Evolutionary conservation across 2,113 vertebrate species (phyloP).

Genomic region (Bostrychus sinensis): DNA sequence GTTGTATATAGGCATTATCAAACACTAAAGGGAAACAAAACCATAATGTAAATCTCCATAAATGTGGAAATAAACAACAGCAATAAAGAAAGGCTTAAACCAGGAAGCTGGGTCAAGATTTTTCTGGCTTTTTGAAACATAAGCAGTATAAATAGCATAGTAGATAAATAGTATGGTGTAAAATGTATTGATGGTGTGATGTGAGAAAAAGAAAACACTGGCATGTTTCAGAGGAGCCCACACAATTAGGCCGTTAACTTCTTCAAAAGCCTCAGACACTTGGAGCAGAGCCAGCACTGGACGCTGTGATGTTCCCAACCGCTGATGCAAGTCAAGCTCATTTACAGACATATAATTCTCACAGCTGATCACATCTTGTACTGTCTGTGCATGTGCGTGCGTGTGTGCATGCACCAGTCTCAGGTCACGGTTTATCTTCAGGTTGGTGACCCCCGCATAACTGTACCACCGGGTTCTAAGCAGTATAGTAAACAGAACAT

Average conservation of each 20-base stretch:
- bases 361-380: slow-evolving; percentile 16
- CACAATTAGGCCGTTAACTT: slow-evolving; percentile 17
- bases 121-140: too few species aligned
- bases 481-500: slow-evolving; percentile 2
- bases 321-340: slow-evolving; percentile 1
- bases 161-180: background rate
- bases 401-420: background rate
- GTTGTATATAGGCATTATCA: too few species aligned
- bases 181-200: background rate
- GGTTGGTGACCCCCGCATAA: background rate
- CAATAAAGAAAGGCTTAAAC: too few species aligned
- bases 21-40: too few species aligned
- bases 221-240: too few species aligned
- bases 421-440: background rate
- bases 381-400: background rate
- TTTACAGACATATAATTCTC: slow-evolving; percentile 15
- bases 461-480: slow-evolving; percentile 1
- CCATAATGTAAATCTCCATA: too few species aligned
- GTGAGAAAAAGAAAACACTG: background rate
- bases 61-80: too few species aligned
- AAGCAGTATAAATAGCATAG: too few species aligned
- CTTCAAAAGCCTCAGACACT: slow-evolving; percentile 5
- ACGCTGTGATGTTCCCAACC: slow-evolving; percentile 26
- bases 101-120: too few species aligned
- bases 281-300: slow-evolving; percentile 32